phyloP scores from a whole-genome alignment of 2,797 vertebrate species.

The Dicrostonyx torquatus region DNA sequence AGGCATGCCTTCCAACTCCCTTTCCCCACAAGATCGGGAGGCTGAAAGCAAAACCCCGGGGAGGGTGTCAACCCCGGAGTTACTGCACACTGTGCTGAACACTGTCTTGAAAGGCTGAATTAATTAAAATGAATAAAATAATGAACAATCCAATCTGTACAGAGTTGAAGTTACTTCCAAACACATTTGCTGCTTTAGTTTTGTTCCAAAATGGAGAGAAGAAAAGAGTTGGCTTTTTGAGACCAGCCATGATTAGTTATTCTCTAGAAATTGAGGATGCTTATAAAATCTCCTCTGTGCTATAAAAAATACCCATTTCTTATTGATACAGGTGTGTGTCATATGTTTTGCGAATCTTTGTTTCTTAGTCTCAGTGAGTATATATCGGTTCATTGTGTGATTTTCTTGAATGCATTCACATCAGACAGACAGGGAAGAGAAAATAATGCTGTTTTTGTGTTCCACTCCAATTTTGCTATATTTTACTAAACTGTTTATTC shows the following conservation, averaged over 20 bases:
- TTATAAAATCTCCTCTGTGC: conserved; percentile 8
- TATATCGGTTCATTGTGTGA: conserved; percentile 4
- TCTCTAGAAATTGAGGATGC: conserved; percentile 1
- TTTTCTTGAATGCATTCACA: neutral
- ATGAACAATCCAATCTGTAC: conserved; percentile 46
- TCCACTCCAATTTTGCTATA: conserved; percentile 13
- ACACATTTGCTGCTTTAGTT: conserved; percentile 38
- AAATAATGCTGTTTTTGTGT: neutral
- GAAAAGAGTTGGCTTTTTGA: conserved; percentile 34
- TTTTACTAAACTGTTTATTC: conserved; percentile 39
- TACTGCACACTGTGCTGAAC: conserved; percentile 8
- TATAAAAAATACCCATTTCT: conserved; percentile 29
- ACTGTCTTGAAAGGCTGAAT: conserved; percentile 42
- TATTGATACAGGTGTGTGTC: neutral
- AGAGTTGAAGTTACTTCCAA: conserved; percentile 11
- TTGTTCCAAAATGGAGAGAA: conserved; percentile 18
- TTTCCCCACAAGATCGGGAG: neutral
- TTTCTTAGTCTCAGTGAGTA: conserved; percentile 26
- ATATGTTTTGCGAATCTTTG: neutral
- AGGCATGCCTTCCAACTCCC: neutral
- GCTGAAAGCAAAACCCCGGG: neutral
- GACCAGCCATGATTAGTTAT: neutral
- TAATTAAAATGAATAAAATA: conserved; percentile 59
- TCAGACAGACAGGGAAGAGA: conserved; percentile 23
- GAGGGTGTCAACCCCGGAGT: conserved; percentile 25